Evolutionary conservation across 1,140 invertebrate genomes (phyloP), one percentile per base, ranked within the genome.

Genomic region (Acromyrmex echinatior): DNA sequence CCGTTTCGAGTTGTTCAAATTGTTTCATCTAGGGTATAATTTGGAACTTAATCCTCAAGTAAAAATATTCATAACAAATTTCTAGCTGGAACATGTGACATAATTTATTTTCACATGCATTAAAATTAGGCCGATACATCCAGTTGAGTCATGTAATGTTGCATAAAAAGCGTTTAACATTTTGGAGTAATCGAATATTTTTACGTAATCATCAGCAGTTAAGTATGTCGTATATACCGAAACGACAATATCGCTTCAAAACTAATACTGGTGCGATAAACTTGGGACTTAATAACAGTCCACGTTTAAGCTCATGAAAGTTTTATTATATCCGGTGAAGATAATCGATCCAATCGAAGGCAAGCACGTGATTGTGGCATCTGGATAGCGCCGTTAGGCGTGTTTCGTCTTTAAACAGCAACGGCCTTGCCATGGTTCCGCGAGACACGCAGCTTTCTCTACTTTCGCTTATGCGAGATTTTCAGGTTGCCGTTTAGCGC

Each of bases 381-480:
- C 85, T 14, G 66, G 31, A 53, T 1, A 73, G 78, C 49, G 76
- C 77, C 86, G 68, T 81, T 70, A 80, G 66, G 65, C 66, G 65
- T 71, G 21, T 90, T 78, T 90, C 86, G 74, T 88, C 81, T 65
- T 86, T 82, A 90, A 80, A 87, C 76, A 85, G 53, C 28, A 66
- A 78, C 85, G 89, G 87, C 87, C 90, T 91, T 91, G 90, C 79
- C 87, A 49, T 25, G 81, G 45, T 53, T 68, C 63, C 63, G 39
- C 80, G 71, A 65, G 81, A 74, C 70, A 90, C 76, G 49, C 87
- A 93, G 90, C 93, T 93, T 93, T 93, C 93, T 93, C 93, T 92
- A 93, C 93, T 93, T 93, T 93, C 93, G 93, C 93, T 93, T 93
- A 88, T 65, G 79, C 77, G 92, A 92, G 89, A 93, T 93, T 92